Evolutionary conservation across 2,797 vertebrate species (phyloP).

Genomic region (Melanotaenia trifasciata): DNA sequence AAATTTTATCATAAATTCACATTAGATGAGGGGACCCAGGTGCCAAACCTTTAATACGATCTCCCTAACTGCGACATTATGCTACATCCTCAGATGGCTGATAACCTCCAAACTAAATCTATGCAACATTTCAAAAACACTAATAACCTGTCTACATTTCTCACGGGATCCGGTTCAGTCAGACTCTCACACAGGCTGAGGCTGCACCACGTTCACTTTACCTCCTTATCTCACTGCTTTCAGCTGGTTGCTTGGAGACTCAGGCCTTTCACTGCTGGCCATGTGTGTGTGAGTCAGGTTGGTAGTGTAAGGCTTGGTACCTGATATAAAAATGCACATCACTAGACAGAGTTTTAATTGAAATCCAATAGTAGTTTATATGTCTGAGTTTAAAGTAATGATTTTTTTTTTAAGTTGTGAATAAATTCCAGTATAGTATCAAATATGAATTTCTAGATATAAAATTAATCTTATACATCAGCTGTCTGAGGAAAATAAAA

Average conservation of each 20-base stretch:
- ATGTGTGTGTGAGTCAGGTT: not conserved
- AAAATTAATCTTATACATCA: not conserved
- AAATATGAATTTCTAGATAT: not conserved
- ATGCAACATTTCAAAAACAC: conserved; percentile 16
- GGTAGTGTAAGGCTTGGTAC: not conserved
- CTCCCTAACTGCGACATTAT: conserved; percentile 30
- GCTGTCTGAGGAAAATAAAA: not conserved
- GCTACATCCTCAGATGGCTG: conserved; percentile 30
- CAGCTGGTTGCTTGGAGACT: conserved; percentile 72
- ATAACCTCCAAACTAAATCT: conserved; percentile 32
- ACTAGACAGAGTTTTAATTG: not conserved
- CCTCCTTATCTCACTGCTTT: conserved; percentile 42
- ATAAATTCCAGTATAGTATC: not conserved
- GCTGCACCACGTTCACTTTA: conserved; percentile 27
- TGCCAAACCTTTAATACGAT: conserved; percentile 41
- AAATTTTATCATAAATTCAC: not conserved
- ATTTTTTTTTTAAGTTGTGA: not conserved
- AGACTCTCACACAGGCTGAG: not conserved
- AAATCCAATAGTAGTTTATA: not conserved
- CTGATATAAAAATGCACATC: not conserved
- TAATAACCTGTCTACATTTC: conserved; percentile 30
- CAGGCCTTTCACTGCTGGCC: conserved; percentile 28
- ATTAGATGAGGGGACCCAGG: conserved; percentile 40
- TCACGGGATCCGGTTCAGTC: conserved; percentile 19
- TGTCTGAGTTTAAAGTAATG: not conserved